Base-by-base conservation (phyloP, 2,888 invertebrate genomes). In the Hirtodrosophila histrioides region DNA sequence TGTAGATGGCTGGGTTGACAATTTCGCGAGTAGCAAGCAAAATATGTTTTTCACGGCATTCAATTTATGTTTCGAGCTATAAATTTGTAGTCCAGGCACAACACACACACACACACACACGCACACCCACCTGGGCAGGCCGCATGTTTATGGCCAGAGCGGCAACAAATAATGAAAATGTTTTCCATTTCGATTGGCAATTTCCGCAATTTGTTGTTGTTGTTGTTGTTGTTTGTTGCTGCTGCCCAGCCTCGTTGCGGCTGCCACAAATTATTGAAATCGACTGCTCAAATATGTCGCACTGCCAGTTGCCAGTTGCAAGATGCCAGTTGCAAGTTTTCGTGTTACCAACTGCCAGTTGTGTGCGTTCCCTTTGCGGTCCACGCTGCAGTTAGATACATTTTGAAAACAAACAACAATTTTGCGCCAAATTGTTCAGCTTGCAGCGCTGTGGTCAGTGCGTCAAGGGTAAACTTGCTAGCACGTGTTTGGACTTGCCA, bases 121-220 rank as follows among this genome's bases (percentile, higher is more conserved):
- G 29, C 27, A 67, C 79, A 69, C 75, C 64, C 82, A 82, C 85
- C 87, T 87, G 82, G 75, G 43, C 57, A 41, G 64, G 48, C 65
- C 50, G 49, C 79, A 73, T 75, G 80, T 88, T 84, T 84, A 88
- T 86, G 75, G 37, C 56, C 67, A 51, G 56, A 64, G 65, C 75
- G 61, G 55, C 65, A 68, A 73, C 74, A 73, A 79, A 80, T 87
- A 89, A 84, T 89, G 89, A 86, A 87, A 87, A 89, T 88, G 86
- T 88, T 89, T 89, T 88, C 89, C 84, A 87, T 86, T 87, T 87
- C 89, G 80, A 88, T 87, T 78, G 80, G 78, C 89, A 82, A 89
- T 87, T 87, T 87, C 89, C 87, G 89, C 89, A 88, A 86, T 89
- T 89, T 82, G 78, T 76, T 76, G 71, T 51, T 63, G 63, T 43